Base-by-base conservation (phyloP, 2,113 vertebrate genomes). In the Pseudorhombus dupliciocellatus region DNA sequence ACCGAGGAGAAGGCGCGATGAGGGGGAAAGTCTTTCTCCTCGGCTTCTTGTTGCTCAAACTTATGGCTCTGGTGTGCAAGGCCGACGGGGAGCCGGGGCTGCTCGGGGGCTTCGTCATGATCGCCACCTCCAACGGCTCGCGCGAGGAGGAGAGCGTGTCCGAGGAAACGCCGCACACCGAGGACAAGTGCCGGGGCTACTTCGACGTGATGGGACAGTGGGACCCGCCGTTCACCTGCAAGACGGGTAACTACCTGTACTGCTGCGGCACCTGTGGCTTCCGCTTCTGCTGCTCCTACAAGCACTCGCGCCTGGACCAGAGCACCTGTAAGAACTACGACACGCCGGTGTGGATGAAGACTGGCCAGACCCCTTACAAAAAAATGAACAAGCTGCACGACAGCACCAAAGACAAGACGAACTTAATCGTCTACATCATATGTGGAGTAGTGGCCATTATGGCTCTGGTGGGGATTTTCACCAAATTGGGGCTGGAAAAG, bases 251-350 rank as follows among this genome's bases (percentile, higher is more conserved):
- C 84, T 99, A 98, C 91, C 93, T 98, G 82, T 99, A 95, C 91
- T 99, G 98, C 93, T 99, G 98, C 85, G 98, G 98, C 94, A 99
- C 98, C 94, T 99, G 98, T 94, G 98, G 97, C 94, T 99, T 99
- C 94, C 95, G 97, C 76, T 99, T 98, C 93, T 99, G 98, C 94
- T 99, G 98, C 93, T 95, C 96, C 76, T 95, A 94, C 91, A 96
- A 95, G 87, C 94, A 94, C 90, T 95, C 96, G 7, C 94, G 96
- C 42, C 87, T 99, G 91, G 97, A 99, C 87, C 98, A 99, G 88
- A 96, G 93, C 89, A 95, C 95, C 90, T 99, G 98, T 87, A 98
- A 95, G 50, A 99, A 99, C 91, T 98, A 99, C 74, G 95, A 96
- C 91, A 97, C 96, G 0, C 97, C 97, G 18, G 87, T 95, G 64